Evolutionary conservation across 2,113 vertebrate species (phyloP).

Genomic region (Engystomops pustulosus): DNA sequence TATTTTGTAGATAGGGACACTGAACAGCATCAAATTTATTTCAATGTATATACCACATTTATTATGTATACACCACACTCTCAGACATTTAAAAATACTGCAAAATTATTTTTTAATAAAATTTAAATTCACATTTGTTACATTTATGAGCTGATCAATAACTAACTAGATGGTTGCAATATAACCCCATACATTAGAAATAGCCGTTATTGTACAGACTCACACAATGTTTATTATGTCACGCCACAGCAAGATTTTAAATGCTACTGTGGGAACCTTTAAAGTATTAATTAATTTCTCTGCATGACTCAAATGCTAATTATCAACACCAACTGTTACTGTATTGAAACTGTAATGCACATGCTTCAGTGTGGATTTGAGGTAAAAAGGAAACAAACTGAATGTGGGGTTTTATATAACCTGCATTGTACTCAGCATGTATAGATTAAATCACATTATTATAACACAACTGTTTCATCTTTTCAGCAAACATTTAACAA

Average conservation of each 20-base stretch:
- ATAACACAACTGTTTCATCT: too few relatives aligned
- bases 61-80: too few relatives aligned
- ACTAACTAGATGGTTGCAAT: background rate
- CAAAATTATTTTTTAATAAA: background rate
- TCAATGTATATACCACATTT: too few relatives aligned
- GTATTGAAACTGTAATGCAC: slow-evolving; percentile 29
- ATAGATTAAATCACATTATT: too few relatives aligned
- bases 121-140: background rate
- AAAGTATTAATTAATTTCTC: slow-evolving; percentile 53
- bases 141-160: slow-evolving; percentile 14
- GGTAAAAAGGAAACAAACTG: background rate
- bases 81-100: background rate
- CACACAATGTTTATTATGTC: slow-evolving; percentile 42
- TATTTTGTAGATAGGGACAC: too few relatives aligned
- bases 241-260: slow-evolving; percentile 53
- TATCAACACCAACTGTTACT: slow-evolving; percentile 46
- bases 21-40: too few relatives aligned
- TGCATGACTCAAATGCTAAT: slow-evolving; percentile 53
- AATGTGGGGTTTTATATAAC: background rate
- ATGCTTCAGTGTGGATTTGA: background rate
- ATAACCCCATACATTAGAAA: slow-evolving; percentile 14
- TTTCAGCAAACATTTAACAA: too few relatives aligned
- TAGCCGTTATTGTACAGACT: slow-evolving; percentile 34
- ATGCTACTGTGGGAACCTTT: slow-evolving; percentile 51
- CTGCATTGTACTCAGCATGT: background rate